These are phyloP conservation scores for Atrina japonica DNA, from an alignment of 2,888 invertebrate species.

Conservation along the genomic window DNA sequence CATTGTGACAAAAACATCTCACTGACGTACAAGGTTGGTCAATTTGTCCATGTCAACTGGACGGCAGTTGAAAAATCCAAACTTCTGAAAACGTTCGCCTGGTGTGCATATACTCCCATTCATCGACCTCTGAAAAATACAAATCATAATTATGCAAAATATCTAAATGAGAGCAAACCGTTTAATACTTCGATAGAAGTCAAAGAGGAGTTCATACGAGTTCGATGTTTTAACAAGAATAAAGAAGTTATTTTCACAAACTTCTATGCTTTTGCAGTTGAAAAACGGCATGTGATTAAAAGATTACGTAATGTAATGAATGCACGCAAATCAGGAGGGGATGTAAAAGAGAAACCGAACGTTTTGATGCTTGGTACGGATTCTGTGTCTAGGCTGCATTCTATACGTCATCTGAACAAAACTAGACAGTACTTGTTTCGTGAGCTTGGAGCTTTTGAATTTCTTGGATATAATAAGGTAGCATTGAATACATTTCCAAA, in stretches of 20 bases:
- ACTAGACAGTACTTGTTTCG: constrained; percentile 83
- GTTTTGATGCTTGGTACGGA: constrained; percentile 91
- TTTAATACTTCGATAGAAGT: constrained; percentile 48
- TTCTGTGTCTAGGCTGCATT: constrained; percentile 91
- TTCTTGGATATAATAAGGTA: constrained; percentile 94
- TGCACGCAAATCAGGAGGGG: no score
- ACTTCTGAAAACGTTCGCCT: constrained; percentile 60
- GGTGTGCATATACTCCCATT: constrained; percentile 73
- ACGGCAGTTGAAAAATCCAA: constrained; percentile 40
- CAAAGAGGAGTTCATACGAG: constrained; percentile 71
- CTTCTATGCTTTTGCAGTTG: constrained; percentile 32
- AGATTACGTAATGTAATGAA: no score
- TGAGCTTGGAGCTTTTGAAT: constrained; percentile 86
- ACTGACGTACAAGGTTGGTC: no score
- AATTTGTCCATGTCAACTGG: constrained; percentile 40
- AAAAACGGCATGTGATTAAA: no score
- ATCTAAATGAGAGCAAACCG: constrained; percentile 47
- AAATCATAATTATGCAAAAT: constrained; percentile 48
- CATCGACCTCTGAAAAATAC: constrained; percentile 25
- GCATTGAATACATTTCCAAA: constrained; percentile 94
- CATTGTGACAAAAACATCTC: no score
- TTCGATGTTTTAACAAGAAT: constrained; percentile 67
- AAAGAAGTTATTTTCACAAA: constrained; percentile 69
- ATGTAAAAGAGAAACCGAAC: constrained; percentile 79
- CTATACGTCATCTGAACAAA: constrained; percentile 90